Conservation (phyloP, 1,140 invertebrate genomes). For the Caerostris darwini region DNA sequence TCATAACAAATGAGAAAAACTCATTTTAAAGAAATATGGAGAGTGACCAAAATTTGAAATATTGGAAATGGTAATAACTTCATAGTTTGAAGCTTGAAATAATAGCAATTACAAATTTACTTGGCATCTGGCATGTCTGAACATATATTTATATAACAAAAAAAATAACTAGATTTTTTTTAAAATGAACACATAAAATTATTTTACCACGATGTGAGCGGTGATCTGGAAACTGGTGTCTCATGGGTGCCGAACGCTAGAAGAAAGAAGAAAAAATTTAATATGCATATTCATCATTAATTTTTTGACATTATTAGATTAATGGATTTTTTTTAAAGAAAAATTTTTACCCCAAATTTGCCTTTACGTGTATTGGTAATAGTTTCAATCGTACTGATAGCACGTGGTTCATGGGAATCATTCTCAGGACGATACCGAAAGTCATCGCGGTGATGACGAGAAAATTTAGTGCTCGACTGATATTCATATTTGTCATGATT, state of each 20-base stretch:
- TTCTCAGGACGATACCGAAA: neutral
- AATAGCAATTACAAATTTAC: no score
- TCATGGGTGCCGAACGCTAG: slow-evolving; percentile 22
- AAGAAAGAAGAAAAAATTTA: slow-evolving; percentile 3
- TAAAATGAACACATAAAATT: no score
- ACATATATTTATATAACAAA: no score
- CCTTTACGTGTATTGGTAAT: slow-evolving; percentile 64
- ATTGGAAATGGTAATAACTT: no score
- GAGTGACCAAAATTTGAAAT: no score
- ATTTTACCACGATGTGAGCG: slow-evolving; percentile 36
- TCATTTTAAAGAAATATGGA: no score
- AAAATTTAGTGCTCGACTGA: neutral
- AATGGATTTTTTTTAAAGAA: neutral
- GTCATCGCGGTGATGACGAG: slow-evolving; percentile 9
- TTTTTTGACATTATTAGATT: neutral
- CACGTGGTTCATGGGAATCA: neutral
- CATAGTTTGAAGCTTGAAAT: no score
- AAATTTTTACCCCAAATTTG: slow-evolving; percentile 4
- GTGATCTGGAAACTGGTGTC: slow-evolving; percentile 53
- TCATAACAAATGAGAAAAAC: no score
- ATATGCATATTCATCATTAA: neutral
- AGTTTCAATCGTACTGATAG: slow-evolving; percentile 70
- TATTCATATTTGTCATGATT: slow-evolving; percentile 42
- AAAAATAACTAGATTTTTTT: no score
- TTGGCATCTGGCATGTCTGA: no score